Conservation (phyloP, 2,797 vertebrate species). For the Delichon dasypus region DNA sequence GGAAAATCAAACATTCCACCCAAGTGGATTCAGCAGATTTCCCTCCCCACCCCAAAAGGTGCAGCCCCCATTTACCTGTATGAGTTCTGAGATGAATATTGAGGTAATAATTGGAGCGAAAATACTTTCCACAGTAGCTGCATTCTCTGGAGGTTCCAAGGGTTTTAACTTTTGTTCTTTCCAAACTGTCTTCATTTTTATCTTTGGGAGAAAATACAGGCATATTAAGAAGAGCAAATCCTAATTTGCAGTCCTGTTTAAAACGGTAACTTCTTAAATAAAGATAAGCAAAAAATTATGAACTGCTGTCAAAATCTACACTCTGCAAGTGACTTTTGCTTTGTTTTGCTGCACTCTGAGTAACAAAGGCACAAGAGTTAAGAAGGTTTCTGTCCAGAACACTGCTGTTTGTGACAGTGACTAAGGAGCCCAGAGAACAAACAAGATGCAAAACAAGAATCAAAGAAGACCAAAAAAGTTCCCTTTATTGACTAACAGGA, state of each 20-base stretch:
- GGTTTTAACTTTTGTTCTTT: slow-evolving; percentile 85
- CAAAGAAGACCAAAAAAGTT: neutral
- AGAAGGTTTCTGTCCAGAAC: neutral
- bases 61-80: slow-evolving; percentile 83
- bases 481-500: neutral
- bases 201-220: slow-evolving; percentile 68
- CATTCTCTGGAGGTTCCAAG: slow-evolving; percentile 87
- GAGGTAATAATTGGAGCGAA: slow-evolving; percentile 99
- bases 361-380: neutral
- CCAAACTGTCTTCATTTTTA: slow-evolving; percentile 84
- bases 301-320: neutral
- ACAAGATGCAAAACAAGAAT: neutral
- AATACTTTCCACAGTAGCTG: slow-evolving; percentile 94
- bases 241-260: neutral
- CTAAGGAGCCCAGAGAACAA: neutral
- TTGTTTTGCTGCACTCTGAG: neutral
- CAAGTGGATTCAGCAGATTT: neutral
- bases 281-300: neutral
- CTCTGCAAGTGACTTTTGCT: neutral
- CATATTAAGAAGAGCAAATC: neutral
- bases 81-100: slow-evolving; percentile 99
- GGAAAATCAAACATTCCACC: neutral
- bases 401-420: neutral
- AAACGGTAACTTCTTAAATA: neutral
- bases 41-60: neutral